Percentiles rank a stretch among this genome's conserved stretches.
These are phyloP conservation scores for Fabriciana adippe DNA, from an alignment of 2,888 invertebrate species.

Conservation along the genomic window DNA sequence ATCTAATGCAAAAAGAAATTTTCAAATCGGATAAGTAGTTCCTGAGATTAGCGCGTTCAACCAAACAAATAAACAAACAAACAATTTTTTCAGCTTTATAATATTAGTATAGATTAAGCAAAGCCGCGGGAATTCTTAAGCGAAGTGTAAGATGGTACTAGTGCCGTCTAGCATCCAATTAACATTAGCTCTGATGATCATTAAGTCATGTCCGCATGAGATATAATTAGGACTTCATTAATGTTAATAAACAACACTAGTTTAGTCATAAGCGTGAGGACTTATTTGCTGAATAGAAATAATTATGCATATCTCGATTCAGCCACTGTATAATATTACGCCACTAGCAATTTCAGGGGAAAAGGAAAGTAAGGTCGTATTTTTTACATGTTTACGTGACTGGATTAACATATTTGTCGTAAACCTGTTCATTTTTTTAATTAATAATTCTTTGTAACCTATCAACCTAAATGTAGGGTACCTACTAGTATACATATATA, in stretches of 20 bases:
- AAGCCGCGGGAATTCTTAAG: background rate
- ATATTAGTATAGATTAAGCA: too few species aligned
- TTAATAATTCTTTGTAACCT: background rate
- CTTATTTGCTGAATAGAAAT: slow-evolving; percentile 27
- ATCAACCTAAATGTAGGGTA: background rate
- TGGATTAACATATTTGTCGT: slow-evolving; percentile 1
- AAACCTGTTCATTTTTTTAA: background rate
- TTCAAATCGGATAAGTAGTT: too few species aligned
- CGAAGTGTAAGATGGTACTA: background rate
- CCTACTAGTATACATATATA: background rate
- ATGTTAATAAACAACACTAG: slow-evolving; percentile 50
- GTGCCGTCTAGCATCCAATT: slow-evolving; percentile 8
- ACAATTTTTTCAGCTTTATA: too few species aligned
- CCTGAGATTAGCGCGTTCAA: too few species aligned
- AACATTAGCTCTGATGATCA: slow-evolving; percentile 18
- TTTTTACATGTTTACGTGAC: slow-evolving; percentile 12
- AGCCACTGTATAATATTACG: background rate
- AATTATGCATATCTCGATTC: slow-evolving; percentile 2
- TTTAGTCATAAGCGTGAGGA: slow-evolving; percentile 50
- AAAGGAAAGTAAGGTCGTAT: slow-evolving; percentile 3
- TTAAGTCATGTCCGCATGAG: slow-evolving; percentile 35
- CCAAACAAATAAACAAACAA: too few species aligned
- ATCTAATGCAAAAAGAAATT: too few species aligned
- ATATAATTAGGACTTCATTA: slow-evolving; percentile 54
- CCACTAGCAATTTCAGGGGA: background rate